Conservation (phyloP, 2,113 vertebrate species). For the Anhinga anhinga region DNA sequence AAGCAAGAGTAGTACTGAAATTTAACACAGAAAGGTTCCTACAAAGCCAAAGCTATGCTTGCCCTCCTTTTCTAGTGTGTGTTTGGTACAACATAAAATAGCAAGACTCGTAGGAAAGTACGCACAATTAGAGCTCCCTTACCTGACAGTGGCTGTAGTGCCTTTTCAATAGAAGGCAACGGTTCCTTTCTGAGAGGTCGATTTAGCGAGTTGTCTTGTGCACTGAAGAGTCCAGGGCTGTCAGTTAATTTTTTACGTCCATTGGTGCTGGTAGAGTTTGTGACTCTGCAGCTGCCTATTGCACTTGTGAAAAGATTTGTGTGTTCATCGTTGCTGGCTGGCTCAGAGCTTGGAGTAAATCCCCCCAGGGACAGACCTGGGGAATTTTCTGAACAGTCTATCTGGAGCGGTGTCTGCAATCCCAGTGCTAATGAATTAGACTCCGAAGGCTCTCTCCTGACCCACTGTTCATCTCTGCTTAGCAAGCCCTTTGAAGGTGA, state of each 20-base stretch:
- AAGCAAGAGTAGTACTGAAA: neutral
- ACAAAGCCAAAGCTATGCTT: neutral
- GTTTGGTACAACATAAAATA: accelerated
- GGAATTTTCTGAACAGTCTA: slow-evolving; percentile 75
- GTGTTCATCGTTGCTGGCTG: slow-evolving; percentile 76
- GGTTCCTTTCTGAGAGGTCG: slow-evolving; percentile 80
- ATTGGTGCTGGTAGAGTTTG: slow-evolving; percentile 34
- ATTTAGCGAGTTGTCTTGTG: slow-evolving; percentile 70
- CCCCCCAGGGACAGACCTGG: slow-evolving; percentile 73
- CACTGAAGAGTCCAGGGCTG: slow-evolving; percentile 69
- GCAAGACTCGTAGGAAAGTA: accelerated
- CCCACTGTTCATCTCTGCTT: slow-evolving; percentile 79
- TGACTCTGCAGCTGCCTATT: slow-evolving; percentile 80
- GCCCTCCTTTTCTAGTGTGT: accelerated
- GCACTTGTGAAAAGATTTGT: slow-evolving; percentile 92
- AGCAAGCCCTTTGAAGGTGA: slow-evolving; percentile 76
- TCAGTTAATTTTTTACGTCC: slow-evolving; percentile 75
- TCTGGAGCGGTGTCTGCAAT: slow-evolving; percentile 78
- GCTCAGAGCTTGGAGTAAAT: slow-evolving; percentile 76
- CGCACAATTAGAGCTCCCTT: slow-evolving; percentile 50
- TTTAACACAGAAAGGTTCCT: accelerated
- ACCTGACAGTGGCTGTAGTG: slow-evolving; percentile 78
- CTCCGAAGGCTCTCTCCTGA: slow-evolving; percentile 75
- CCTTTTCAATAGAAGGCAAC: slow-evolving; percentile 76
- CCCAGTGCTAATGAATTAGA: slow-evolving; percentile 65